phyloP scores from a whole-genome alignment of 2,113 vertebrate species.

The Tyto alba region DNA sequence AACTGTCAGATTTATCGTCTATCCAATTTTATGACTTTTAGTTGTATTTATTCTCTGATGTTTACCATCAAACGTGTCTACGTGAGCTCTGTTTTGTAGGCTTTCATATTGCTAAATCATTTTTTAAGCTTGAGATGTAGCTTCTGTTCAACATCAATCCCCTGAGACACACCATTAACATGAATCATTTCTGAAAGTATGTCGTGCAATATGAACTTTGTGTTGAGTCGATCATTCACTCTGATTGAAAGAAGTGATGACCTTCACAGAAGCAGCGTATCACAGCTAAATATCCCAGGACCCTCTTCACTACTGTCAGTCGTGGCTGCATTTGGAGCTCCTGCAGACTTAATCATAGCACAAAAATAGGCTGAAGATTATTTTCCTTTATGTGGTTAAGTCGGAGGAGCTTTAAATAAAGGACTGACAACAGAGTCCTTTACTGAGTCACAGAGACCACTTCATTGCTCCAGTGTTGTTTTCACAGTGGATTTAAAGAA shows the following conservation, averaged over 20 bases:
- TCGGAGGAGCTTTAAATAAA: neutral
- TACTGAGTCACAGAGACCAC: neutral
- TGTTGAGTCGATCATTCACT: constrained; percentile 73
- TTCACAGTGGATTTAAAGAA: neutral
- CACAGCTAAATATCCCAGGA: constrained; percentile 64
- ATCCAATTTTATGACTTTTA: constrained; percentile 74
- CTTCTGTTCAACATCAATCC: constrained; percentile 78
- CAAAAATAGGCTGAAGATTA: constrained; percentile 11
- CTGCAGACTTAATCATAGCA: neutral
- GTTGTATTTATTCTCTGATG: constrained; percentile 77
- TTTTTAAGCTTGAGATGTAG: constrained; percentile 77
- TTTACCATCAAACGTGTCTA: constrained; percentile 71
- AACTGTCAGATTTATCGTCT: constrained; percentile 80
- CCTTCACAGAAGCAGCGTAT: constrained; percentile 72
- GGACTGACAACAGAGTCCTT: neutral
- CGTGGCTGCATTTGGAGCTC: constrained; percentile 14
- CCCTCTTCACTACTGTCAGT: constrained; percentile 24
- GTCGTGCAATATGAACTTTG: constrained; percentile 69
- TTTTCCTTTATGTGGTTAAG: neutral
- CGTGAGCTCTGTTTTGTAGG: constrained; percentile 53
- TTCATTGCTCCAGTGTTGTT: neutral
- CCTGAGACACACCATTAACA: constrained; percentile 74
- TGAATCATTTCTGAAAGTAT: constrained; percentile 79
- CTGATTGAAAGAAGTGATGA: constrained; percentile 71
- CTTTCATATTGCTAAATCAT: constrained; percentile 77